These are phyloP conservation scores for Potamilus streckersoni DNA, from an alignment of 1,140 invertebrate genomes.

Conservation along the genomic window DNA sequence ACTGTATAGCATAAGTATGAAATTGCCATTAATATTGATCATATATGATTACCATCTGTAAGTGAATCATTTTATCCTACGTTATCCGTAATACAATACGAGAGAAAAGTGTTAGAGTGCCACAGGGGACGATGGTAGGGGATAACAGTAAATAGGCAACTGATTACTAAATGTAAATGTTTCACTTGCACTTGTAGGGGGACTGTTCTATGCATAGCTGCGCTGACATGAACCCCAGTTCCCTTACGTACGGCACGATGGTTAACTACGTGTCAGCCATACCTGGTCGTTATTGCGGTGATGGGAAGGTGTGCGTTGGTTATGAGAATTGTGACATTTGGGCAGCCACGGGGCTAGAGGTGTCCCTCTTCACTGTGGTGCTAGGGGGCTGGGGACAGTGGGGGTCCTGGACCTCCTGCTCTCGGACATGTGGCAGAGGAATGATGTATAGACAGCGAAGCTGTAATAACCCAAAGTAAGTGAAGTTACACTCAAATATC, in stretches of 20 bases:
- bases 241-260: constrained; percentile 6
- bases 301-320: constrained; percentile 7
- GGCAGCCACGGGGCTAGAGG: constrained; percentile 5
- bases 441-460: constrained; percentile 12
- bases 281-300: constrained; percentile 13
- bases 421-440: constrained; percentile 21
- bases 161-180: constrained; percentile 1
- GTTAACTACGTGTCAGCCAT: not conserved
- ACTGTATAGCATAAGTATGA: too few relatives aligned
- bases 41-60: too few relatives aligned
- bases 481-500: not conserved
- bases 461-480: constrained; percentile 19
- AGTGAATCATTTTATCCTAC: too few relatives aligned
- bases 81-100: too few relatives aligned
- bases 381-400: constrained; percentile 14
- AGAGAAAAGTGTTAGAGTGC: too few relatives aligned
- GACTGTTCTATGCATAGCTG: constrained; percentile 4
- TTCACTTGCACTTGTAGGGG: not conserved
- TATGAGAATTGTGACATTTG: constrained; percentile 7
- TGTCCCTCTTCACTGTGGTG: not conserved
- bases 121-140: too few relatives aligned
- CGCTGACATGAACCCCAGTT: constrained; percentile 14
- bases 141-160: not conserved
- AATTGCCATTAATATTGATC: too few relatives aligned
- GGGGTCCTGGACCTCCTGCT: constrained; percentile 5